Percentiles rank a stretch among this genome's conserved stretches.
phyloP scores from a whole-genome alignment of 30 jellyfish, hydroid and myxozoan species.

The Chironex yamaguchii region DNA sequence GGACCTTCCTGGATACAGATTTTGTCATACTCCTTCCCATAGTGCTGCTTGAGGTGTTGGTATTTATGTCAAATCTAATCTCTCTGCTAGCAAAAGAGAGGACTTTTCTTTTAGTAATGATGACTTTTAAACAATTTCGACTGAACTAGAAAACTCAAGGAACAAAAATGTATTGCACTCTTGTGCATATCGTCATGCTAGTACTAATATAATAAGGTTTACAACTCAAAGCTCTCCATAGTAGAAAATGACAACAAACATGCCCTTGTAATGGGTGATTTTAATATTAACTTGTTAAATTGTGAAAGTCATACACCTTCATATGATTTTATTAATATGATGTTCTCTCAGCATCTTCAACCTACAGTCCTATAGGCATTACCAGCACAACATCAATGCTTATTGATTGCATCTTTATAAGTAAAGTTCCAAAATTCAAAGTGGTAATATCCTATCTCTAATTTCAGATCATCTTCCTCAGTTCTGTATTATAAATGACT shows the following conservation, averaged over 20 bases:
- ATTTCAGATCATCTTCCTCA: conserved; percentile 61
- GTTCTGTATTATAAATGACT: conserved; percentile 24
- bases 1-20: no score
- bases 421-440: conserved; percentile 34
- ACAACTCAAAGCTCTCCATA: no score
- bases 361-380: conserved; percentile 49
- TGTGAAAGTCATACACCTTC: conserved; percentile 24
- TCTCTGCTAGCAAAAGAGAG: conserved; percentile 24
- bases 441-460: conserved; percentile 53
- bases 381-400: conserved; percentile 38
- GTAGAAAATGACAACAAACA: no score
- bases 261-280: no score
- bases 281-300: conserved; percentile 17
- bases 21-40: no score
- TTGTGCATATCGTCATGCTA: conserved; percentile 32
- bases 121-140: conserved; percentile 29
- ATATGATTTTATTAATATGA: conserved; percentile 56
- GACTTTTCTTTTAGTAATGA: conserved; percentile 13
- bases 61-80: not conserved
- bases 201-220: conserved; percentile 13
- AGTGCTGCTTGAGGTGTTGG: conserved; percentile 23
- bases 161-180: not conserved
- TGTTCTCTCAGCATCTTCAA: conserved; percentile 41
- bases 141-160: conserved; percentile 18
- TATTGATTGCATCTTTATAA: conserved; percentile 32